Evolutionary conservation across 2,888 invertebrate genomes (phyloP).

Genomic region (Drosophila vallismaia): DNA sequence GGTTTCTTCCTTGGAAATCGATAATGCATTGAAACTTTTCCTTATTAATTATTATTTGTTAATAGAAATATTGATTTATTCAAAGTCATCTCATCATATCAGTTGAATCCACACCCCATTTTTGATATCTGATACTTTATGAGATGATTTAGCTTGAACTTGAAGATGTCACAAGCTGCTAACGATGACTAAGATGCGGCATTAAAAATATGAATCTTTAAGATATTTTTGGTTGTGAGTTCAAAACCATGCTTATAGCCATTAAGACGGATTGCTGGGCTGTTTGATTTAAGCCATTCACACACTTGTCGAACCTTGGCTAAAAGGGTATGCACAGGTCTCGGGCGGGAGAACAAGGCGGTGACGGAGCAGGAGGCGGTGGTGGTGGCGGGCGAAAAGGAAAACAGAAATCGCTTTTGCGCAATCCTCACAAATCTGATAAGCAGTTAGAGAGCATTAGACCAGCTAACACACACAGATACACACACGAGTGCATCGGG

Average conservation of each 20-base stretch:
- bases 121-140: constrained; percentile 25
- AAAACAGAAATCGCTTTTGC: constrained; percentile 70
- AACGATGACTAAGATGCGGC: neutral
- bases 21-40: too few relatives aligned
- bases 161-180: neutral
- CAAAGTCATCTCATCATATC: neutral
- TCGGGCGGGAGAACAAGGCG: constrained; percentile 15
- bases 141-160: constrained; percentile 2
- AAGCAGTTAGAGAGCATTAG: constrained; percentile 72
- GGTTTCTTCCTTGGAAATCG: too few relatives aligned
- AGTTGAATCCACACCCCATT: constrained; percentile 18
- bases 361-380: constrained; percentile 20
- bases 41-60: constrained; percentile 6
- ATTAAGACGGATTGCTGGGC: neutral
- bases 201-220: neutral
- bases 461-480: constrained; percentile 51
- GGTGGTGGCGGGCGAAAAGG: constrained; percentile 39
- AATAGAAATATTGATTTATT: neutral
- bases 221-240: neutral
- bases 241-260: neutral
- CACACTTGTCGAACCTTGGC: constrained; percentile 1
- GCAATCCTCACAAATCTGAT: constrained; percentile 76
- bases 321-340: constrained; percentile 25
- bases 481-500: constrained; percentile 9
- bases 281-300: neutral